Conservation (phyloP, 2,113 vertebrate species). For the Sula dactylatra region DNA sequence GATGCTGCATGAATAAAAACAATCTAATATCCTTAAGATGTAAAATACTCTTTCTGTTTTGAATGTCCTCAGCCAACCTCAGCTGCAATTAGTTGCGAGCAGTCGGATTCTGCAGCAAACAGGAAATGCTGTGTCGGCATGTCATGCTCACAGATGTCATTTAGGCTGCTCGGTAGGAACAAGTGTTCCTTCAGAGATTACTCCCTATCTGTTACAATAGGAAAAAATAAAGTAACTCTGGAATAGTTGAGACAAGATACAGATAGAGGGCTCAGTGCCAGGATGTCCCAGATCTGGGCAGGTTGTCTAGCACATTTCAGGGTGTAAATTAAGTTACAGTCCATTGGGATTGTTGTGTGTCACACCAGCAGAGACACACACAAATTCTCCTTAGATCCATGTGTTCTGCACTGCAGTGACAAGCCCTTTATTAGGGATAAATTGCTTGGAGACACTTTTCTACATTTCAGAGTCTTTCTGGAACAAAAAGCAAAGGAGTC, state of each 20-base stretch:
- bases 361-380: background rate
- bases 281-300: background rate
- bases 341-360: background rate
- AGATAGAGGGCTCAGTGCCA: background rate
- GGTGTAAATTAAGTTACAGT: background rate
- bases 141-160: slow-evolving; percentile 35
- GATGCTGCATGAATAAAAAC: background rate
- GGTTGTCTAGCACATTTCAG: slow-evolving; percentile 5
- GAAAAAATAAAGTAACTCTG: background rate
- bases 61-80: slow-evolving; percentile 50
- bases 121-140: slow-evolving; percentile 43
- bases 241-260: background rate
- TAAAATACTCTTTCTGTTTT: background rate
- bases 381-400: background rate
- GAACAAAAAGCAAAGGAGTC: background rate
- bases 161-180: slow-evolving; percentile 25
- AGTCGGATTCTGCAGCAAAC: background rate
- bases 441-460: background rate
- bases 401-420: background rate
- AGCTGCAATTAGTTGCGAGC: background rate
- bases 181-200: slow-evolving; percentile 43
- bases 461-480: background rate
- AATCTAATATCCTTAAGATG: background rate
- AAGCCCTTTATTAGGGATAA: background rate
- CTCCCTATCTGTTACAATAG: background rate